These are phyloP conservation scores for Cheilinus undulatus DNA, from an alignment of 2,113 vertebrate genomes.

Conservation along the genomic window DNA sequence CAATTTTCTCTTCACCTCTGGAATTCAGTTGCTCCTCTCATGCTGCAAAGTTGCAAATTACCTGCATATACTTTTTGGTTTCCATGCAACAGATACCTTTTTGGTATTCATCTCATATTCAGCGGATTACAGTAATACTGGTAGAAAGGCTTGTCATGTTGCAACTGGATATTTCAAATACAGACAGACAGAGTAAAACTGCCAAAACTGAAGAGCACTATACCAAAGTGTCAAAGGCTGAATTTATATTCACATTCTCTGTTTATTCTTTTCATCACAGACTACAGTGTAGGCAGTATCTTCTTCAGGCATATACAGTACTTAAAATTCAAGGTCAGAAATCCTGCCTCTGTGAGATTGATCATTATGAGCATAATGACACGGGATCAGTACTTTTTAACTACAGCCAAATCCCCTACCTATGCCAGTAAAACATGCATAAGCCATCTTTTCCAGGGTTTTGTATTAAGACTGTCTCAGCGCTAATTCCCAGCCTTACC, in stretches of 20 bases:
- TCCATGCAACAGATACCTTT: not conserved
- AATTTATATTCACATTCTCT: not conserved
- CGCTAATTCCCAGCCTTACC: slow-evolving; percentile 80
- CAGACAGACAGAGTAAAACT: not conserved
- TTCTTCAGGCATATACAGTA: not conserved
- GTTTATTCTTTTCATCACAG: not conserved
- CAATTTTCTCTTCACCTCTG: no score
- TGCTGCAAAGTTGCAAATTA: not conserved
- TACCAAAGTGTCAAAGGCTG: not conserved
- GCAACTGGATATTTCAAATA: not conserved
- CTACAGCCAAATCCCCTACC: slow-evolving; percentile 66
- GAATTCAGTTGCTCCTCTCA: no score
- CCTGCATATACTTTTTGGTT: not conserved
- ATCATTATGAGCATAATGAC: slow-evolving; percentile 52
- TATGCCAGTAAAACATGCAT: slow-evolving; percentile 69
- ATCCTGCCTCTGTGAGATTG: slow-evolving; percentile 38
- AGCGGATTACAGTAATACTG: not conserved
- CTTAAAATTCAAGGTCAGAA: slow-evolving; percentile 49
- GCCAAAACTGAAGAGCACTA: not conserved
- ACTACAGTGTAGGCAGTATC: not conserved
- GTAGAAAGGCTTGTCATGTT: not conserved
- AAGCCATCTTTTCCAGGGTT: slow-evolving; percentile 72
- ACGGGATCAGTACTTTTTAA: slow-evolving; percentile 61
- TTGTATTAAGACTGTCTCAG: slow-evolving; percentile 76
- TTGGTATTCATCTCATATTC: not conserved